Evolutionary conservation across 2,888 invertebrate genomes (phyloP).

Genomic region (Phorcus lineatus): DNA sequence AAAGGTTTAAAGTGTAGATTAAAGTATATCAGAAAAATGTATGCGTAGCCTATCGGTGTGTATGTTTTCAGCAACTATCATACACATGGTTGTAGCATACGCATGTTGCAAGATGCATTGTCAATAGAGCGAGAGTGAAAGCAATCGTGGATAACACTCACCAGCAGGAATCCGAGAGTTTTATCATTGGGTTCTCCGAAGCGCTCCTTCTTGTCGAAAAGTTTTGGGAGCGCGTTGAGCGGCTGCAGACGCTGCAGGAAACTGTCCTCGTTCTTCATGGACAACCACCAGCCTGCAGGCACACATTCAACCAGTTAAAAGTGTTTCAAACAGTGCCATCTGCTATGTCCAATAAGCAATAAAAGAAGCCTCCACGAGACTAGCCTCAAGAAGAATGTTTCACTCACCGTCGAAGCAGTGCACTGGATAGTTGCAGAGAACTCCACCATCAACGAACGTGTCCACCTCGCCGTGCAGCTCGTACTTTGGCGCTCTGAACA

Average conservation of each 20-base stretch:
- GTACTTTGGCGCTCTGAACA: slow-evolving; percentile 41
- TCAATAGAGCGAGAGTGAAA: too few species aligned
- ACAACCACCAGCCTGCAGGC: slow-evolving; percentile 62
- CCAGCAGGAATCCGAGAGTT: slow-evolving; percentile 56
- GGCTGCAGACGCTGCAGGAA: slow-evolving; percentile 52
- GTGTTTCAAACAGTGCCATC: neutral
- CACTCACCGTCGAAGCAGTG: neutral
- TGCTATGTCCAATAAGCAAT: too few species aligned
- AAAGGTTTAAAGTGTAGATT: too few species aligned
- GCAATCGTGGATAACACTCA: too few species aligned
- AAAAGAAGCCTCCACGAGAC: too few species aligned
- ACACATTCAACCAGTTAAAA: neutral
- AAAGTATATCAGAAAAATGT: too few species aligned
- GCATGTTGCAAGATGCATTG: too few species aligned
- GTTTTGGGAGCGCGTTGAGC: slow-evolving; percentile 38
- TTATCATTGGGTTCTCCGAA: slow-evolving; percentile 52
- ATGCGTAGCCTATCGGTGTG: too few species aligned
- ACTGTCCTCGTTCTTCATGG: slow-evolving; percentile 52
- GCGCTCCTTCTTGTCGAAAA: slow-evolving; percentile 40
- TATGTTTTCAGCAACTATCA: too few species aligned
- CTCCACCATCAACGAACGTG: slow-evolving; percentile 50
- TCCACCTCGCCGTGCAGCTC: slow-evolving; percentile 32
- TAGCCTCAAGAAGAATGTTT: too few species aligned
- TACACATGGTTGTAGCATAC: too few species aligned
- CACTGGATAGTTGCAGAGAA: slow-evolving; percentile 30